Evolutionary conservation across 2,113 vertebrate species (phyloP).

Genomic region (Fulmarus glacialis): DNA sequence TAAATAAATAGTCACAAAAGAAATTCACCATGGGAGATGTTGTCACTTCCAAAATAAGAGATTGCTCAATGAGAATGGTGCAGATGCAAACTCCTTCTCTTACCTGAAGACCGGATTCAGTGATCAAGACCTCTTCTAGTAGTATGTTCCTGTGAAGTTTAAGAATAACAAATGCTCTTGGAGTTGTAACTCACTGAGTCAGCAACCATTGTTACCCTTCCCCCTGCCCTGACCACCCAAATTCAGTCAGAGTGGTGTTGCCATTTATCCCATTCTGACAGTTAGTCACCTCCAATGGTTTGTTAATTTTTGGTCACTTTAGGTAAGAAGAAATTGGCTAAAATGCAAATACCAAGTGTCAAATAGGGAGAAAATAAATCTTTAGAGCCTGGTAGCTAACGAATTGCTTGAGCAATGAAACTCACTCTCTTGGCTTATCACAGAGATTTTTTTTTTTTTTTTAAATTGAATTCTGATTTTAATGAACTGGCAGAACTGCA

Average conservation of each 20-base stretch:
- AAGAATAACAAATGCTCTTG: neutral
- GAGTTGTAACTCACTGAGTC: neutral
- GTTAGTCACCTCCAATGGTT: neutral
- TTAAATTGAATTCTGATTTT: neutral
- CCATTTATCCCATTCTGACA: neutral
- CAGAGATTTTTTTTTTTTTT: neutral
- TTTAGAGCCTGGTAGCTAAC: neutral
- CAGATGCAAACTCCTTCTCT: neutral
- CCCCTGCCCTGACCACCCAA: neutral
- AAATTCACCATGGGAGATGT: neutral
- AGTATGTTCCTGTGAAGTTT: neutral
- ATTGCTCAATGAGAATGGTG: neutral
- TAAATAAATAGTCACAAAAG: neutral
- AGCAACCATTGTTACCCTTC: neutral
- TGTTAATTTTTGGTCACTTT: neutral
- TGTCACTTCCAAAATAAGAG: neutral
- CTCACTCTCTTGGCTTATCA: neutral
- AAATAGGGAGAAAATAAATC: neutral
- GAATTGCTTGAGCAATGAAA: neutral
- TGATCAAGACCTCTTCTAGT: neutral
- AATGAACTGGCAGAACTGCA: neutral
- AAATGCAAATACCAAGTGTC: neutral
- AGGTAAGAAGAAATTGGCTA: neutral
- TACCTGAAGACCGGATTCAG: neutral
- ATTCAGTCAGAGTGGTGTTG: neutral